A percentile compares a stretch with the other conserved stretches of the same genome.
Evolutionary conservation across 92 coral and sea anemone species (phyloP).

Genomic region (Actinostola sp.): DNA sequence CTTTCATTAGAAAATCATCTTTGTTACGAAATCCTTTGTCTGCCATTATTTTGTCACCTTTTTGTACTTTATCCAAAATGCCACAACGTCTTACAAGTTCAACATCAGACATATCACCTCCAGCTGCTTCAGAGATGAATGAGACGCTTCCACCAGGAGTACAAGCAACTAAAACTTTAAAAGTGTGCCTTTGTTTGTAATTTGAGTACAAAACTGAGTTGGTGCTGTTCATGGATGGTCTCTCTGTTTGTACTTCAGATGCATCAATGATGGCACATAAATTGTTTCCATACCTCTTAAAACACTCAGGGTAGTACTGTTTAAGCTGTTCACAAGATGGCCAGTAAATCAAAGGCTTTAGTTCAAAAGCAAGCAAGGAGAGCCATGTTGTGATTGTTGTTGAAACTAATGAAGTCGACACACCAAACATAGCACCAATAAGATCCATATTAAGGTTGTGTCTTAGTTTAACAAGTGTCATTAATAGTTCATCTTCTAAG

Average conservation of each 20-base stretch:
- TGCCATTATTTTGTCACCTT: no score
- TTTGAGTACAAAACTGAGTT: no score
- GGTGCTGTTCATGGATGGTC: no score
- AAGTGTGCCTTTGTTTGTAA: no score
- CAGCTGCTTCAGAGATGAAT: no score
- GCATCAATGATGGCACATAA: conserved; percentile 59
- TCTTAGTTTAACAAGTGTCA: conserved; percentile 56
- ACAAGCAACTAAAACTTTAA: no score
- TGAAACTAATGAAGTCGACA: conserved; percentile 34
- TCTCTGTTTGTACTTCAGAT: conserved; percentile 50
- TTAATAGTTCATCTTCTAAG: conserved; percentile 42
- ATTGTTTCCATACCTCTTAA: conserved; percentile 34
- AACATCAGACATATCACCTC: no score
- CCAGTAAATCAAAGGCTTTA: conserved; percentile 60
- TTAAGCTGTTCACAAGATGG: conserved; percentile 41
- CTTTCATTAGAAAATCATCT: no score
- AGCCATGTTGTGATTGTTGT: conserved; percentile 49
- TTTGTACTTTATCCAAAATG: not conserved
- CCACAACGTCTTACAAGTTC: no score
- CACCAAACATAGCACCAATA: conserved; percentile 43
- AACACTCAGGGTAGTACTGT: conserved; percentile 43
- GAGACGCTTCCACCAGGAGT: no score
- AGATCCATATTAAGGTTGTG: conserved; percentile 38
- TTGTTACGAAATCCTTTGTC: no score
- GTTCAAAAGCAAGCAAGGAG: conserved; percentile 55